phyloP scores from a whole-genome alignment of 2,888 invertebrate genomes.

The Bimastos eiseni region DNA sequence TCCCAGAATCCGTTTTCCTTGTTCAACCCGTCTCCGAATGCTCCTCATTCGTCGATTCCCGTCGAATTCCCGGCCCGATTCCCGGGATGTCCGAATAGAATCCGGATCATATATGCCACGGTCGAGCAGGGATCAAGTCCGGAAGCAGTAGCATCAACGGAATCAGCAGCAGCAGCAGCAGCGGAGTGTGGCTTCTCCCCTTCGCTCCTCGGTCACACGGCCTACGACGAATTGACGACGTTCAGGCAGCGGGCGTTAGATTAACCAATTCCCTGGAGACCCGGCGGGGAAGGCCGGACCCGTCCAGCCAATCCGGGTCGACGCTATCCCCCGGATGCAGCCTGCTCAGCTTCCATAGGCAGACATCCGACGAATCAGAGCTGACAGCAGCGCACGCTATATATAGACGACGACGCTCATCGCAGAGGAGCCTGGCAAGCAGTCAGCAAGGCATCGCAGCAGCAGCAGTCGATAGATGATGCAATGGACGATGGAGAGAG shows the following conservation, averaged over 20 bases:
- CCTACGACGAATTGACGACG: conserved; percentile 14
- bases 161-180: neutral
- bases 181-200: neutral
- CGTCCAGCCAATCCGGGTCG: neutral
- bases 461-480: neutral
- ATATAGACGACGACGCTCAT: neutral
- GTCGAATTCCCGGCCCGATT: neutral
- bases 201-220: conserved; percentile 7
- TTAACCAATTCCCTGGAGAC: conserved; percentile 29
- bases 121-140: neutral
- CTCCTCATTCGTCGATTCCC: too few relatives aligned
- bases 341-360: conserved; percentile 14
- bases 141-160: neutral
- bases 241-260: conserved; percentile 15
- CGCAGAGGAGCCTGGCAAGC: neutral
- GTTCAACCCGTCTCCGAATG: too few relatives aligned
- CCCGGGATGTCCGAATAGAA: neutral
- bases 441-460: neutral
- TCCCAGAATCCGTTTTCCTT: neutral
- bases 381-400: neutral
- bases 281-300: conserved; percentile 18
- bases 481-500: neutral
- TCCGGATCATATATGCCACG: neutral
- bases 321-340: neutral
- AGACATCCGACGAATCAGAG: conserved; percentile 19